Evolutionary conservation across 30 jellyfish, hydroid and myxozoan genomes (phyloP), one percentile per base, ranked within the genome.

Genomic region (Pseudorhiza aurosa): DNA sequence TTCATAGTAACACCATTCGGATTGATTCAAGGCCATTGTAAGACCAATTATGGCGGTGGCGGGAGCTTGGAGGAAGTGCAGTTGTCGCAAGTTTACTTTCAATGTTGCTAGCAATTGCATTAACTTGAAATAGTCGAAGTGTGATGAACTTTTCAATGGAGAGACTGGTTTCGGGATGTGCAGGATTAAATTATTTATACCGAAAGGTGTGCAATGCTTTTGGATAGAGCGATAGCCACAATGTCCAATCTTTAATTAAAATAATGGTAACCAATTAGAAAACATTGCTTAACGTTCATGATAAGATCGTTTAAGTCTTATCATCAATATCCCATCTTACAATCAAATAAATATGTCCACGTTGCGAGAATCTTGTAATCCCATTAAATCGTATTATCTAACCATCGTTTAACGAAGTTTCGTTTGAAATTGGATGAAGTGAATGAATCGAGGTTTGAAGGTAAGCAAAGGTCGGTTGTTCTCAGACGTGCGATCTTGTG

Each of bases 191-290:
- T 70, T 70, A 70, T 70, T 70, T 47, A 70, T 70, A 51, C 56
- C 5, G 12, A 26, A 46, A 70, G 83, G 47, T 47, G 83, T 70
- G 83, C 83, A 70, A 70, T 70, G 56, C 15, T 29, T 44, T 70
- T 57, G 47, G 35, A 45, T 70, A 45, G n/a, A 18, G 55, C 27
- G 9, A 47, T 44, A 70, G 29, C 83, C 83, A 47, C 83, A 47
- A 70, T 45, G 83, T 45, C 53, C 57, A 70, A 70, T 44, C 83
- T 46, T 57, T 47, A 70, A 46, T 70, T 70, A 70, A 14, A 46
- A 70, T 70, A 70, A 70, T 53, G 71, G 83, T 70, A 70, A 46
- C 83, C 83, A 70, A 70, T 70, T 70, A 70, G 31, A 11, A 53
- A 70, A 64, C 71, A 45, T 17, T 32, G 72, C 83, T 70, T 70